Base-by-base conservation (phyloP, 2,113 vertebrate genomes). In the Gracilinanus agilis region DNA sequence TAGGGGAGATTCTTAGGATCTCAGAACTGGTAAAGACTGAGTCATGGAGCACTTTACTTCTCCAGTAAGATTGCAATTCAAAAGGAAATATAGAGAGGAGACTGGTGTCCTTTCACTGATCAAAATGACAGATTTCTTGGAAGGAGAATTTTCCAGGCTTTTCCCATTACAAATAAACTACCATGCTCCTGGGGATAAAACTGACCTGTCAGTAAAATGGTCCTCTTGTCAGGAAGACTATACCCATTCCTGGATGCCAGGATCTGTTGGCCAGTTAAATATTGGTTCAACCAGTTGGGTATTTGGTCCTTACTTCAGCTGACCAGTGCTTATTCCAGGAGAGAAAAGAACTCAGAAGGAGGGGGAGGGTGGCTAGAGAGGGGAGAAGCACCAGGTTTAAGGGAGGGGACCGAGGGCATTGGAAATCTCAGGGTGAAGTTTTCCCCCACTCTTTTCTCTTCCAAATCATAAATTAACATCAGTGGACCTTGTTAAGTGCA, bases 401-500 rank as follows among this genome's bases (percentile, higher is more conserved):
- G 54, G 6, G 5, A 3, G 12, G 89, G 67, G 93, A 27, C 24
- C 19, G 49, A 53, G 9, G 8, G 2, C 93, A 25, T 25, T 95
- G 90, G 56, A 24, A 44, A 90, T 44, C 94, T 92, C 34, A 40
- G 27, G 7, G 88, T 96, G 93, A 97, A 94, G 58, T 55, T 96
- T 97, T 96, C 96, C 91, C 93, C 83, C 55, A 53, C 25, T 44
- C 5, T 83, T 54, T 40, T 5, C 25, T 96, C 96, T 93, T 91
- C 90, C 94, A 97, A 96, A 97, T 88, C 96, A 56, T 98, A 98
- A 98, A 98, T 98, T 98, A 98, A 97, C 98, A 98, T 98, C 98
- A 97, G 98, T 98, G 98, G 98, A 98, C 98, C 98, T 98, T 98
- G 98, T 98, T 99, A 99, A 99, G 98, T 98, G 98, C 97, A 97